A percentile compares a stretch with the other conserved stretches of the same genome.
Evolutionary conservation across 2,113 vertebrate genomes (phyloP).

Genomic region (Genyomyrus donnyi): DNA sequence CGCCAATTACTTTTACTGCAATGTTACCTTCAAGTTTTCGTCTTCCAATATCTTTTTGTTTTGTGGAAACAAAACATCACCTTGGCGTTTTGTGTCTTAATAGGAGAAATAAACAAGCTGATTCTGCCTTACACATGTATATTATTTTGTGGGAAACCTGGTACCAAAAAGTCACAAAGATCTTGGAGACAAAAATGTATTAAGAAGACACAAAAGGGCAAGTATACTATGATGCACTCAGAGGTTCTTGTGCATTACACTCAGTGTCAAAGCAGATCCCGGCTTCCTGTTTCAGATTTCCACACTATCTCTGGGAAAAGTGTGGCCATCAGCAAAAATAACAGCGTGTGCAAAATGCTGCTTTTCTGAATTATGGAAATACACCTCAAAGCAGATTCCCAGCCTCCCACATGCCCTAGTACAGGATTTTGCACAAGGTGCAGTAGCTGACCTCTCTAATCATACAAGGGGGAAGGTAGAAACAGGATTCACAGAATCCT

Average conservation of each 20-base stretch:
- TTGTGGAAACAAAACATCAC: background rate
- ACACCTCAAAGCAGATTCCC: background rate
- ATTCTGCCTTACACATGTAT: background rate
- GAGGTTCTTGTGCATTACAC: background rate
- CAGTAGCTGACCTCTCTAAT: background rate
- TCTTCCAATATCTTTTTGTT: background rate
- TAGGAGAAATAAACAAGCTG: background rate
- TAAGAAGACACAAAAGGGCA: background rate
- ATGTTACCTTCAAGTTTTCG: background rate
- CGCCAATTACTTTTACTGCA: background rate
- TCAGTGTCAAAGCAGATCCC: background rate
- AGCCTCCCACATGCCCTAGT: background rate
- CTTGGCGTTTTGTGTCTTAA: background rate
- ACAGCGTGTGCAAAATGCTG: background rate
- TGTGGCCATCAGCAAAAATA: background rate
- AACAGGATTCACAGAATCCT: background rate
- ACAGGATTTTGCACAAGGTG: background rate
- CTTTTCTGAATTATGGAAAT: background rate
- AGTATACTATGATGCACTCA: background rate
- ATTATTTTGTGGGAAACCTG: background rate
- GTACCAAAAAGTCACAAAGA: background rate
- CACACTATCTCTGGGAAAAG: background rate
- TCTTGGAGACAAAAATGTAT: background rate
- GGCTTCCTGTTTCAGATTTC: background rate
- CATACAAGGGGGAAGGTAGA: background rate